These are phyloP conservation scores for Endotricha flammealis DNA, from an alignment of 2,888 invertebrate genomes.

Conservation along the genomic window DNA sequence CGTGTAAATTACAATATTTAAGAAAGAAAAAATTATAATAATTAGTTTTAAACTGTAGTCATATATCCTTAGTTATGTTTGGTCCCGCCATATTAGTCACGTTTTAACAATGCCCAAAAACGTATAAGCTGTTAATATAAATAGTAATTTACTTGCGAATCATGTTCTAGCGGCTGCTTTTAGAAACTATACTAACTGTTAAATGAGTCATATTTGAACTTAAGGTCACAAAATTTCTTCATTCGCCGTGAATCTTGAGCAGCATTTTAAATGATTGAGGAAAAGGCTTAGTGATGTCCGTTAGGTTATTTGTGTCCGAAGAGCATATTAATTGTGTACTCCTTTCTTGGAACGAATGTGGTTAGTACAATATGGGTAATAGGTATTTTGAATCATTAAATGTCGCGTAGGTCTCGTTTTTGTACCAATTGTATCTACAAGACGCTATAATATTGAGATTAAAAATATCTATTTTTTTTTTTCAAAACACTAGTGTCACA, in stretches of 20 bases:
- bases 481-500: too few relatives aligned
- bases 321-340: conserved; percentile 54
- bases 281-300: conserved; percentile 41
- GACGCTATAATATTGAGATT: too few relatives aligned
- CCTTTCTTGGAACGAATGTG: conserved; percentile 37
- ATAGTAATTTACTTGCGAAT: conserved; percentile 37
- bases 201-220: conserved; percentile 62
- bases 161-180: conserved; percentile 31
- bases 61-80: too few relatives aligned
- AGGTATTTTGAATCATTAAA: too few relatives aligned
- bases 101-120: background rate
- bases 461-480: too few relatives aligned
- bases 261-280: conserved; percentile 55
- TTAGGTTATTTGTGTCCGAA: conserved; percentile 36
- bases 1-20: too few relatives aligned
- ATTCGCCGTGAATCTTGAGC: conserved; percentile 34
- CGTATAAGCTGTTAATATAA: conserved; percentile 14
- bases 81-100: too few relatives aligned
- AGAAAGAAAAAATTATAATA: too few relatives aligned
- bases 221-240: conserved; percentile 58
- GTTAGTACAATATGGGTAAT: background rate
- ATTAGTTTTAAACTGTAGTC: too few relatives aligned
- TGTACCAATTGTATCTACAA: too few relatives aligned
- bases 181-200: conserved; percentile 54
- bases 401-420: too few relatives aligned